Percentiles rank a stretch among this genome's conserved stretches.
Evolutionary conservation across 2,113 vertebrate species (phyloP).

Genomic region (Hippoglossus stenolepis): DNA sequence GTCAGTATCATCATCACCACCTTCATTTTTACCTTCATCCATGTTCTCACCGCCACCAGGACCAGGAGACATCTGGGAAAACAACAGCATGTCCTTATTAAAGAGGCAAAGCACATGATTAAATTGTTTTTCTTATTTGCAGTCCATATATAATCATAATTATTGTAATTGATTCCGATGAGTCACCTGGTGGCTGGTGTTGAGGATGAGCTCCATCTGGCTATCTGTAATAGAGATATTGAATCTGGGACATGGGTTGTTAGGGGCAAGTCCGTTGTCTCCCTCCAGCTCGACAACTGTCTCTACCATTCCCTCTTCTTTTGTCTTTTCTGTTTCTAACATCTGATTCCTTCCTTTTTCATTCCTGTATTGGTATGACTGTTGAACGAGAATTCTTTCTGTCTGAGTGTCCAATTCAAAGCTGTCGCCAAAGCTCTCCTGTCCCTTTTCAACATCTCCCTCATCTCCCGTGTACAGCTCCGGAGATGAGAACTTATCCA

Average conservation of each 20-base stretch:
- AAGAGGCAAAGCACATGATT: background rate
- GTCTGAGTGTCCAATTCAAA: constrained; percentile 94
- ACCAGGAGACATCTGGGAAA: constrained; percentile 56
- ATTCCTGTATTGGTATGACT: constrained; percentile 16
- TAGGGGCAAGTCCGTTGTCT: background rate
- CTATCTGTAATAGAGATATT: constrained; percentile 91
- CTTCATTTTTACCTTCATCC: constrained; percentile 35
- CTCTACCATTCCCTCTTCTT: constrained; percentile 16
- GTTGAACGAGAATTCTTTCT: constrained; percentile 89
- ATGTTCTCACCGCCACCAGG: constrained; percentile 9
- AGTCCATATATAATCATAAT: no score
- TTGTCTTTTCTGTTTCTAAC: background rate
- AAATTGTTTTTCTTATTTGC: background rate
- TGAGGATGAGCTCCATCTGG: constrained; percentile 90
- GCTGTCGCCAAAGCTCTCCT: constrained; percentile 90
- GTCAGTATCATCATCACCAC: background rate
- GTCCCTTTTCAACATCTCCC: constrained; percentile 47
- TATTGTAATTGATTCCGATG: background rate
- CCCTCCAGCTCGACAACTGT: constrained; percentile 1
- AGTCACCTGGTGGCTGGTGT: constrained; percentile 85
- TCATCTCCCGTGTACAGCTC: constrained; percentile 71
- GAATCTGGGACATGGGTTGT: constrained; percentile 58
- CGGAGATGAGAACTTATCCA: constrained; percentile 74
- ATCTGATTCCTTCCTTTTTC: background rate
- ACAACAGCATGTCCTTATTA: background rate